phyloP scores from a whole-genome alignment of 2,888 invertebrate species.

The Shargacucullia verbasci region DNA sequence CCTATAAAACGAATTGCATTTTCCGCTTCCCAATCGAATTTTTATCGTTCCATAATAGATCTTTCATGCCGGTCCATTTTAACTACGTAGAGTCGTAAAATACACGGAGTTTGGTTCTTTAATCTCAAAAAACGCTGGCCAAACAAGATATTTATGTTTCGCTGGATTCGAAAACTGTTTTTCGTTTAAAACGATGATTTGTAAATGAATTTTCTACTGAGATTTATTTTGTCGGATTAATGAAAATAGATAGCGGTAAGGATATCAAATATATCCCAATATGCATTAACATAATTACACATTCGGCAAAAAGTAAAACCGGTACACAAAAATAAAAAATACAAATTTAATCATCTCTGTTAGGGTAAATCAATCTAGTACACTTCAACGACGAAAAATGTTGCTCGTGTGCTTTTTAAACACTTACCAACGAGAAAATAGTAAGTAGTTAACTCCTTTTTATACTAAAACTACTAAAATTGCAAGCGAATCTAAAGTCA shows the following conservation, averaged over 20 bases:
- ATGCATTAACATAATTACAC: too few relatives aligned
- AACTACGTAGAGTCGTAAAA: conserved; percentile 53
- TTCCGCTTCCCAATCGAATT: conserved; percentile 55
- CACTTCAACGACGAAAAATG: too few relatives aligned
- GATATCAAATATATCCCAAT: too few relatives aligned
- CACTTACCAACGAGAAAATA: too few relatives aligned
- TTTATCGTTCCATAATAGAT: conserved; percentile 60
- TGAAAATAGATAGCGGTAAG: conserved; percentile 11
- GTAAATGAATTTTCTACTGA: conserved; percentile 10
- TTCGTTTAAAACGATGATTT: conserved; percentile 43
- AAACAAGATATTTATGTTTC: conserved; percentile 46
- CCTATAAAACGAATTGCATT: conserved; percentile 56
- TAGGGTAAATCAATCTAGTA: too few relatives aligned
- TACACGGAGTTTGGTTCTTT: conserved; percentile 49
- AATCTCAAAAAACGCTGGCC: conserved; percentile 42
- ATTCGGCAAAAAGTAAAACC: too few relatives aligned
- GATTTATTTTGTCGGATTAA: conserved; percentile 29
- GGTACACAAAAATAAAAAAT: too few relatives aligned
- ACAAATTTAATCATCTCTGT: too few relatives aligned
- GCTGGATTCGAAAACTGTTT: conserved; percentile 44
- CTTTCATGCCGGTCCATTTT: conserved; percentile 53
- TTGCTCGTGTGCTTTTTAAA: too few relatives aligned
- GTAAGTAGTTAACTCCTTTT: too few relatives aligned
- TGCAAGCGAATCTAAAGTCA: too few relatives aligned
- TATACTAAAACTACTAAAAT: background rate